Conservation (phyloP, 2,113 vertebrate species). For the Oplegnathus fasciatus region DNA sequence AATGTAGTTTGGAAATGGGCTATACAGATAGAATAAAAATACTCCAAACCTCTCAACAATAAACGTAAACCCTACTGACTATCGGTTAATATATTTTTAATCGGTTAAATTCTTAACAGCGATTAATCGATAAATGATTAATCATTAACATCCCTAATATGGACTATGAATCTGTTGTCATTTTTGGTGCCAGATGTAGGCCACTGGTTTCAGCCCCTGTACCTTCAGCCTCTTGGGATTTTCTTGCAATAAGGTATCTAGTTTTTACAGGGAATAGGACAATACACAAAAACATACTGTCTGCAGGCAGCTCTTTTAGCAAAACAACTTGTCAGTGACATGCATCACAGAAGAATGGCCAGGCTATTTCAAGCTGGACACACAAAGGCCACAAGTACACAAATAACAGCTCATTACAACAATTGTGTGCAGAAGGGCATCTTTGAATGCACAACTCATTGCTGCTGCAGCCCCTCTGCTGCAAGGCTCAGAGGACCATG, state of each 20-base stretch:
- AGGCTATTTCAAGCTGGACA: background rate
- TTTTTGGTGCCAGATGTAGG: background rate
- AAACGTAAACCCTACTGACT: no score
- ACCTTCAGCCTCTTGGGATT: background rate
- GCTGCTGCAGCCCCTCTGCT: no score
- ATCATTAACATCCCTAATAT: no score
- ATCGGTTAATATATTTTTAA: no score
- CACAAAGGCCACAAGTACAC: background rate
- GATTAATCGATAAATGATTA: no score
- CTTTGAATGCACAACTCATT: conserved; percentile 1
- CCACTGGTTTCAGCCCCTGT: background rate
- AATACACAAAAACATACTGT: background rate
- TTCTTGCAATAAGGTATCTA: background rate
- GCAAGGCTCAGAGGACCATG: background rate
- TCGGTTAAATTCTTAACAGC: no score
- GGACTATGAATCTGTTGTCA: background rate
- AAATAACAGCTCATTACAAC: background rate
- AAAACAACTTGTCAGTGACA: background rate
- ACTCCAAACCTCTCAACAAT: no score
- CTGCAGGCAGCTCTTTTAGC: background rate
- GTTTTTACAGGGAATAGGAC: background rate
- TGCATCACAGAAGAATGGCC: background rate
- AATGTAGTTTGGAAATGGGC: no score
- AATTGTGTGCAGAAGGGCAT: background rate
- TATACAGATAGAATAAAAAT: no score